Conservation (phyloP, 2,113 vertebrate genomes). For the Lycocorax pyrrhopterus region DNA sequence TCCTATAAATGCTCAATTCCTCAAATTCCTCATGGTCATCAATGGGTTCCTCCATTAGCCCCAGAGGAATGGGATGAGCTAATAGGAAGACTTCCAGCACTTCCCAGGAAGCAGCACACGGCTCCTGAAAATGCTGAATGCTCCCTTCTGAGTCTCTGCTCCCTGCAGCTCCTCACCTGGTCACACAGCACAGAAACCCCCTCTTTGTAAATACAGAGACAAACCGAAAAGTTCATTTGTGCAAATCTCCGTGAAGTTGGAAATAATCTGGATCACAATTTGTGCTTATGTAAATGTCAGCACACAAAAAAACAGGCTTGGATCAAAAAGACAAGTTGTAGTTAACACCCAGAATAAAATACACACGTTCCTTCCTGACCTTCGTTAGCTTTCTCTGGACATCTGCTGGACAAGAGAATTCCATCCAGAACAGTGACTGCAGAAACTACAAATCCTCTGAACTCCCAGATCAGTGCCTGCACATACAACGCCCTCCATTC, state of each 20-base stretch:
- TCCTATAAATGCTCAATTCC: not conserved
- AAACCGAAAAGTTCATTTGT: not conserved
- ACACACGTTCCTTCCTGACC: not conserved
- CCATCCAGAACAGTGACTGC: not conserved
- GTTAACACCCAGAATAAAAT: not conserved
- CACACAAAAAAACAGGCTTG: not conserved
- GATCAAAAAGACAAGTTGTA: not conserved
- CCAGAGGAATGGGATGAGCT: not conserved
- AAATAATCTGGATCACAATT: not conserved
- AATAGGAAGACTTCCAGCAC: not conserved
- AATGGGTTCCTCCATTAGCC: not conserved
- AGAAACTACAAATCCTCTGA: not conserved
- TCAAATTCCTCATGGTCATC: not conserved
- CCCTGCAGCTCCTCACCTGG: not conserved
- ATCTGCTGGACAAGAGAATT: not conserved
- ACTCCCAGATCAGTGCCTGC: not conserved
- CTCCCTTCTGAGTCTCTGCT: not conserved
- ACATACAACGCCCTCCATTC: not conserved
- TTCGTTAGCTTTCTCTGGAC: not conserved
- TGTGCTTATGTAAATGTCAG: slow-evolving; percentile 17
- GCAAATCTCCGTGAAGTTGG: not conserved
- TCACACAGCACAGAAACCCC: not conserved
- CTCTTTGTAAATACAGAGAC: not conserved
- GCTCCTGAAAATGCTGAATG: not conserved
- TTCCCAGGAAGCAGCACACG: not conserved